phyloP scores from a whole-genome alignment of 2,113 vertebrate species.

The Plecotus auritus region DNA sequence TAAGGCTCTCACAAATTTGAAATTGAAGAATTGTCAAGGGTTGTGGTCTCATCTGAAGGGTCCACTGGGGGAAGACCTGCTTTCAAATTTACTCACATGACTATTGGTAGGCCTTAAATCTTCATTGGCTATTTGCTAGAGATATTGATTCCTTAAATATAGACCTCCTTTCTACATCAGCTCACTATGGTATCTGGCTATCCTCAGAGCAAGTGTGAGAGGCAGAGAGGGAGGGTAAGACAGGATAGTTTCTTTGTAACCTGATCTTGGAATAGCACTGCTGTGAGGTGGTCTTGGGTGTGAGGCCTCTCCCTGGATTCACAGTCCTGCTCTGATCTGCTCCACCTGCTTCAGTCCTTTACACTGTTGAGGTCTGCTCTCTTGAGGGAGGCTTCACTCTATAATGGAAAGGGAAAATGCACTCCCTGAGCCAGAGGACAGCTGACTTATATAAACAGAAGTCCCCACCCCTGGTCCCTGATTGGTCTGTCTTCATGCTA shows the following conservation, averaged over 20 bases:
- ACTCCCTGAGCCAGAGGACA: background rate
- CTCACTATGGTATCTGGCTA: background rate
- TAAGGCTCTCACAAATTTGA: background rate
- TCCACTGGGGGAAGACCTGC: background rate
- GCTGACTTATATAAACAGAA: background rate
- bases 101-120: background rate
- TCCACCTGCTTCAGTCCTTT: background rate
- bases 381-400: background rate
- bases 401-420: background rate
- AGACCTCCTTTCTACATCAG: background rate
- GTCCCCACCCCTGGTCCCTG: background rate
- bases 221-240: background rate
- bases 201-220: background rate
- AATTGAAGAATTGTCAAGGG: background rate
- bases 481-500: background rate
- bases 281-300: background rate
- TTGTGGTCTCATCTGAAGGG: background rate
- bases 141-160: background rate
- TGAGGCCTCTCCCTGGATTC: background rate
- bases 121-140: background rate
- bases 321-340: background rate
- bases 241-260: background rate
- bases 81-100: background rate
- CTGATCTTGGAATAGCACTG: background rate
- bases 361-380: background rate